A percentile compares a stretch with the other conserved stretches of the same genome.
These are phyloP conservation scores for Plemyria rubiginata DNA, from an alignment of 2,888 invertebrate genomes.

Conservation along the genomic window DNA sequence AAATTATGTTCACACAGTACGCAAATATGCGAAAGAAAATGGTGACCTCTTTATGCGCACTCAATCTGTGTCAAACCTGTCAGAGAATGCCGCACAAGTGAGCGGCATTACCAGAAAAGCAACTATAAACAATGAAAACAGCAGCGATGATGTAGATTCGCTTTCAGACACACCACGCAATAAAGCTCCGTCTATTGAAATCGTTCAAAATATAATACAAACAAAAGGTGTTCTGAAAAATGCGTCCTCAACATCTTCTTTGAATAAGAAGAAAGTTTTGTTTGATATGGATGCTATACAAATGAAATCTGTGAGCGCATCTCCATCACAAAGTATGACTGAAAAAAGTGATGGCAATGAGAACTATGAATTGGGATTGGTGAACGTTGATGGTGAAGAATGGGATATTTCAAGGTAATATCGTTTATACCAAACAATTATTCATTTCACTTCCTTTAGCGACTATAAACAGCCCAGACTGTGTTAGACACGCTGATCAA, in stretches of 20 bases:
- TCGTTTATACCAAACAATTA: not conserved
- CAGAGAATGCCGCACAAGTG: conserved; percentile 31
- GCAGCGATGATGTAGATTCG: conserved; percentile 62
- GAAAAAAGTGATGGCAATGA: conserved; percentile 71
- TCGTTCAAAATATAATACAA: conserved; percentile 56
- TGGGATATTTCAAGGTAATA: conserved; percentile 82
- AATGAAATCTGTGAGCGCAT: conserved; percentile 81
- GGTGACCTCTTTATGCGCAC: conserved; percentile 51
- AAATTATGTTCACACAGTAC: conserved; percentile 48
- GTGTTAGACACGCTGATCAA: too few species aligned
- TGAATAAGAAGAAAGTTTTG: conserved; percentile 87
- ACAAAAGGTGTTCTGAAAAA: conserved; percentile 86
- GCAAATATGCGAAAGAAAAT: conserved; percentile 52
- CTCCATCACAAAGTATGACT: conserved; percentile 79
- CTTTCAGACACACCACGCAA: conserved; percentile 52
- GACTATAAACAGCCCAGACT: too few species aligned
- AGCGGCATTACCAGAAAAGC: conserved; percentile 11
- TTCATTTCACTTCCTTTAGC: not conserved
- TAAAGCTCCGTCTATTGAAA: conserved; percentile 60
- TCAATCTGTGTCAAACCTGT: conserved; percentile 59
- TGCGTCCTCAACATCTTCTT: conserved; percentile 80
- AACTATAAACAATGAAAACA: conserved; percentile 42
- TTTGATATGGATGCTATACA: conserved; percentile 86
- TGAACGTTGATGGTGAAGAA: conserved; percentile 78
- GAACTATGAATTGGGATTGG: conserved; percentile 69